These are phyloP conservation scores for Pangasianodon hypophthalmus DNA, from an alignment of 2,113 vertebrate species.

Conservation along the genomic window DNA sequence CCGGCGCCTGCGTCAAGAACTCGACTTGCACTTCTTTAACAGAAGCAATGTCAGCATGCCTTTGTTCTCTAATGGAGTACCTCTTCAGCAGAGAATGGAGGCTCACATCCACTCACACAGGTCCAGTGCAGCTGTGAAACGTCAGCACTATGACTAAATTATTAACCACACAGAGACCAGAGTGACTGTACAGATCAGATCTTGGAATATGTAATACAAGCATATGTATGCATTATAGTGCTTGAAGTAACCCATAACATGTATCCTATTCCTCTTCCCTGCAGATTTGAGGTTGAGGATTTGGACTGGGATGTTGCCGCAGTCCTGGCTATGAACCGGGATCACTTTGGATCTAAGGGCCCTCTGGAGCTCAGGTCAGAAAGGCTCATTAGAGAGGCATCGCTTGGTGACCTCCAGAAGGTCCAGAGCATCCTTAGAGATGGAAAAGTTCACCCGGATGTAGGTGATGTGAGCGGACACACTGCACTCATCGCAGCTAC, in stretches of 20 bases:
- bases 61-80: slow-evolving; percentile 56
- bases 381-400: slow-evolving; percentile 74
- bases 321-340: slow-evolving; percentile 71
- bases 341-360: slow-evolving; percentile 71
- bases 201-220: not conserved
- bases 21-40: slow-evolving; percentile 73
- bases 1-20: slow-evolving; percentile 63
- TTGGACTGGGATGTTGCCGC: slow-evolving; percentile 70
- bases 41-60: slow-evolving; percentile 56
- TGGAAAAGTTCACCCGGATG: slow-evolving; percentile 70
- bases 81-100: slow-evolving; percentile 68
- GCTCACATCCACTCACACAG: slow-evolving; percentile 76
- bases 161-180: not conserved
- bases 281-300: slow-evolving; percentile 57
- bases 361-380: slow-evolving; percentile 75
- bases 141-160: not conserved
- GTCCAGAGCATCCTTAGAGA: slow-evolving; percentile 68
- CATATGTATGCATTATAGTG: not conserved
- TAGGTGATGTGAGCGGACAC: slow-evolving; percentile 77
- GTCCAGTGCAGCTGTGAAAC: slow-evolving; percentile 62
- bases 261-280: not conserved
- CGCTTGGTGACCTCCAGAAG: slow-evolving; percentile 67
- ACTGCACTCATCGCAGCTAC: slow-evolving; percentile 80
- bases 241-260: not conserved
- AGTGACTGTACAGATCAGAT: not conserved